Evolutionary conservation across 2,113 vertebrate genomes (phyloP).

Genomic region (Daubentonia madagascariensis): DNA sequence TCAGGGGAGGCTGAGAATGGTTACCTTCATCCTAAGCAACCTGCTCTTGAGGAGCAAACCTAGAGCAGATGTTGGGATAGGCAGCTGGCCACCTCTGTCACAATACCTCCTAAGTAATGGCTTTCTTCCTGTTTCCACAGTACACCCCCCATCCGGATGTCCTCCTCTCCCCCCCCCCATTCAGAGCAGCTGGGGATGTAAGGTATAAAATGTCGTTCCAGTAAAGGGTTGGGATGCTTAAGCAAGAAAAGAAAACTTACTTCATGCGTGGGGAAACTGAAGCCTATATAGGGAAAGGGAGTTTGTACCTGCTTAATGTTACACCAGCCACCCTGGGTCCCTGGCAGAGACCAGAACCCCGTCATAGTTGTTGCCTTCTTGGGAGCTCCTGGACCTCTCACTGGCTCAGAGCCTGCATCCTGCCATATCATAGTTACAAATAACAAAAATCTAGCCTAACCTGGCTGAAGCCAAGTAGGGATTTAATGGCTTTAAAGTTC

Average conservation of each 20-base stretch:
- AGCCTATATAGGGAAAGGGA: background rate
- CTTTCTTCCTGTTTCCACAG: background rate
- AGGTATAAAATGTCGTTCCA: fast-evolving
- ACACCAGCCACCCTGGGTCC: background rate
- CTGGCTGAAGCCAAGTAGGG: background rate
- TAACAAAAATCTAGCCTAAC: background rate
- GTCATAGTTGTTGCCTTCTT: background rate
- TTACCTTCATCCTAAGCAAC: background rate
- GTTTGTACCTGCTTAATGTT: fast-evolving
- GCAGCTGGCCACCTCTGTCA: background rate
- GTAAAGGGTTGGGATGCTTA: background rate
- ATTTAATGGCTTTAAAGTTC: background rate
- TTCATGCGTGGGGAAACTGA: fast-evolving
- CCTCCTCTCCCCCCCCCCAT: background rate
- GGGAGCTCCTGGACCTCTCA: background rate
- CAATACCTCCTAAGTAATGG: too few species aligned
- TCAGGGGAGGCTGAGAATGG: background rate
- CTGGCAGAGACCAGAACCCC: background rate
- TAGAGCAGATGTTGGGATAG: background rate
- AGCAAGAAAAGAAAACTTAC: background rate
- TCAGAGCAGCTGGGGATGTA: background rate
- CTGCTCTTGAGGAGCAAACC: background rate
- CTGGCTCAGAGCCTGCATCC: background rate
- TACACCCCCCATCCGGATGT: background rate
- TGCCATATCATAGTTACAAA: background rate